Evolutionary conservation across 2,888 invertebrate genomes (phyloP).

Genomic region (Dicyrtomina minuta): DNA sequence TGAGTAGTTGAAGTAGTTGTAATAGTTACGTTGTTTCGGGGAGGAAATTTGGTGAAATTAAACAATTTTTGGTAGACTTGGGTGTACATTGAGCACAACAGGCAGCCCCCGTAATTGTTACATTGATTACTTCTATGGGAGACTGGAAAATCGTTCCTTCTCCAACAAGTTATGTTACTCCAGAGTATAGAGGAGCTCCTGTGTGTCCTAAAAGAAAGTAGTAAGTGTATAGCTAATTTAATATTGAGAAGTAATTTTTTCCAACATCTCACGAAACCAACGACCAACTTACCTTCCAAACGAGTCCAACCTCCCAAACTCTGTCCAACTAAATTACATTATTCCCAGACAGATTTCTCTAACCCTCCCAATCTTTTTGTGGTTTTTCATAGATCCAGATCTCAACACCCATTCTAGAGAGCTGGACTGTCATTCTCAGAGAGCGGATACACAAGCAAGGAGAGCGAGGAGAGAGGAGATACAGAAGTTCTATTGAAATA

Average conservation of each 20-base stretch:
- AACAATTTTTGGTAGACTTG: no score
- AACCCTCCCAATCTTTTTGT: constrained; percentile 11
- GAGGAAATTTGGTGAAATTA: no score
- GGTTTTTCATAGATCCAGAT: constrained; percentile 1
- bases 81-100: no score
- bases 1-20: no score
- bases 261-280: not conserved
- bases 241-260: constrained; percentile 17
- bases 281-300: not conserved
- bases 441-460: no score
- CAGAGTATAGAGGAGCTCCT: not conserved
- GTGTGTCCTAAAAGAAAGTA: not conserved
- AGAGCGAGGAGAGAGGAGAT: no score
- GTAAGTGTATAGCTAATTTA: constrained; percentile 9
- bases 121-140: no score
- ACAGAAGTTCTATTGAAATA: no score
- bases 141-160: not conserved
- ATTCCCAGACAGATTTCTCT: not conserved
- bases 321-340: constrained; percentile 7
- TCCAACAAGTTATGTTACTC: not conserved
- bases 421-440: no score
- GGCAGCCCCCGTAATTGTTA: no score
- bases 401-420: not conserved
- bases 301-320: not conserved
- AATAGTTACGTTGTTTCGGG: no score